Percentiles rank a stretch among this genome's conserved stretches.
Evolutionary conservation across 2,888 invertebrate species (phyloP).

Genomic region (Nesidiocoris tenuis): DNA sequence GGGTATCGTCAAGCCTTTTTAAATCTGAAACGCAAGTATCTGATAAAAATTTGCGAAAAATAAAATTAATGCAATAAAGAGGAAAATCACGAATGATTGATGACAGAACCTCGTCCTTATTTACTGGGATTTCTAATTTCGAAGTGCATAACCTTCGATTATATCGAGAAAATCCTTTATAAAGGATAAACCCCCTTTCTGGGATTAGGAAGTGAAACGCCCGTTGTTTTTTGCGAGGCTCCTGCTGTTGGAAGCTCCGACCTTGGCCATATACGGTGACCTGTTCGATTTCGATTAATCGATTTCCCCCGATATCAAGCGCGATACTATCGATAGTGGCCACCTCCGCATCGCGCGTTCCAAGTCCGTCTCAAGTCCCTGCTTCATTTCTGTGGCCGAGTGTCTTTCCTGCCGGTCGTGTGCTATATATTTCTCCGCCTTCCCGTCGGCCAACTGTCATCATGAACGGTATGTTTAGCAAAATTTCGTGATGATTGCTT

Average conservation of each 20-base stretch:
- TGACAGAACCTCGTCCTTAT: too few species aligned
- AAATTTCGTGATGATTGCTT: neutral
- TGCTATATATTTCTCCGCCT: neutral
- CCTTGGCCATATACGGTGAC: constrained; percentile 28
- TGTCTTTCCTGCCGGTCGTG: constrained; percentile 16
- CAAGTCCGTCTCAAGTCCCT: constrained; percentile 21
- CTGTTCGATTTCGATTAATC: constrained; percentile 24
- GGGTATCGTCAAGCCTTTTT: too few species aligned
- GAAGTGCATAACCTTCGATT: too few species aligned
- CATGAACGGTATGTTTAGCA: constrained; percentile 27
- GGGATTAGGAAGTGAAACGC: neutral
- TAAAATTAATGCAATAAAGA: too few species aligned
- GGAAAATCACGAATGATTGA: too few species aligned
- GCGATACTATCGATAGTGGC: constrained; percentile 24
- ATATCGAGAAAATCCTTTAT: too few species aligned
- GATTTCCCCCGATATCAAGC: constrained; percentile 3
- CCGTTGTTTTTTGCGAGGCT: neutral
- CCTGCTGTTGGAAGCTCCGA: neutral
- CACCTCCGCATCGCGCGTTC: constrained; percentile 25
- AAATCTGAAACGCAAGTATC: too few species aligned
- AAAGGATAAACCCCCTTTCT: too few species aligned
- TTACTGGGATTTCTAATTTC: too few species aligned
- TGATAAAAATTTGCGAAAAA: too few species aligned
- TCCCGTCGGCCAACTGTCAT: constrained; percentile 21
- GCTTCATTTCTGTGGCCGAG: neutral